phyloP scores from a whole-genome alignment of 2,113 vertebrate genomes.

The Cryptoleucopteryx plumbea region DNA sequence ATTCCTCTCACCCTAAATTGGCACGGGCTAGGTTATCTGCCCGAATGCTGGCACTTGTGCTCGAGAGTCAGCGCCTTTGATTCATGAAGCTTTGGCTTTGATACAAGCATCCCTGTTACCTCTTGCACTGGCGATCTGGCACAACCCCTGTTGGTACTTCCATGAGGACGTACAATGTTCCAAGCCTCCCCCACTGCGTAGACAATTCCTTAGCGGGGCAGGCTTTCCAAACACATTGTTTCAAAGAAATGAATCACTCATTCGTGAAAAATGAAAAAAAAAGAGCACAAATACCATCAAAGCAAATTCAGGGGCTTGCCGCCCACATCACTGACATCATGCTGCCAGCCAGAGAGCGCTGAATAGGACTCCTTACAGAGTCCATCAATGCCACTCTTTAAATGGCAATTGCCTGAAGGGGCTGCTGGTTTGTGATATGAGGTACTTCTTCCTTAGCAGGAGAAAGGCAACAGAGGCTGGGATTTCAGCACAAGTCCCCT shows the following conservation, averaged over 20 bases:
- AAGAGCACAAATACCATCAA: constrained; percentile 67
- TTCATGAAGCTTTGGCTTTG: constrained; percentile 45
- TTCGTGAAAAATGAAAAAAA: constrained; percentile 64
- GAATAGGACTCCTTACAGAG: constrained; percentile 65
- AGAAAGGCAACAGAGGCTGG: constrained; percentile 8
- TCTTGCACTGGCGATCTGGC: constrained; percentile 51
- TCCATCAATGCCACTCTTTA: constrained; percentile 60
- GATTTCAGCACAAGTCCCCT: background rate
- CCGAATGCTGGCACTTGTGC: background rate
- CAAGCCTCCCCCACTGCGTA: constrained; percentile 43
- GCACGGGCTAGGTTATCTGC: background rate
- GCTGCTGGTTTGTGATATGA: constrained; percentile 58
- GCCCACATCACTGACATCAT: constrained; percentile 67
- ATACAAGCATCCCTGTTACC: constrained; percentile 55
- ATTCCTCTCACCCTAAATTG: constrained; percentile 12
- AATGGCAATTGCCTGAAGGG: constrained; percentile 66
- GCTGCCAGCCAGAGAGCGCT: constrained; percentile 51
- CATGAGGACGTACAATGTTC: constrained; percentile 53
- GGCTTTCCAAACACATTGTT: constrained; percentile 65
- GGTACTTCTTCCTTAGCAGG: constrained; percentile 53
- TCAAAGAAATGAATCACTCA: constrained; percentile 64
- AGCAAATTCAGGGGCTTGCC: constrained; percentile 52
- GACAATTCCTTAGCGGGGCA: constrained; percentile 44
- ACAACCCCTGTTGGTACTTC: constrained; percentile 58
- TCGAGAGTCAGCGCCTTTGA: constrained; percentile 33